Base-by-base conservation (phyloP, 2,797 vertebrate species). In the Falco naumanni region DNA sequence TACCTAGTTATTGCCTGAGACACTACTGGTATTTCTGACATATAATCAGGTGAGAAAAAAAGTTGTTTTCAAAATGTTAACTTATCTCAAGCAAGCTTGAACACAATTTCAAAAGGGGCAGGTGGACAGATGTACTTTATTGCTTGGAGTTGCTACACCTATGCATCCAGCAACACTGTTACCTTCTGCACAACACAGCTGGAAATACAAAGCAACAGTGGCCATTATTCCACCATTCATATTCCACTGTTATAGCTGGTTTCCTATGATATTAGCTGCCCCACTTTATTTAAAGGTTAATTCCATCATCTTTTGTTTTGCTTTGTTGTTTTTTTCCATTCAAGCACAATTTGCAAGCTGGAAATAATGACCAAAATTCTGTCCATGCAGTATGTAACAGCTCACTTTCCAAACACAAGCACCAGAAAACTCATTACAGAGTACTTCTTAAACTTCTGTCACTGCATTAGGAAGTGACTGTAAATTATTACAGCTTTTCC, bases 401-500 rank as follows among this genome's bases (percentile, higher is more conserved):
- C 72, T 91, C 85, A 69, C 75, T 96, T 89, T 79, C 80, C 90
- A 90, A 94, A 96, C 75, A 91, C 71, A 61, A 87, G 60, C 78
- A 79, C 92, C 74, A 91, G 85, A 83, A 94, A 97, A 89, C 33
- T 89, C 56, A 72, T 93, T 89, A 92, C 24, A 9, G 95, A 77
- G 71, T 71, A 96, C 94, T 97, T 90, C 61, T 84, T 92, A 96
- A 95, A 94, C 83, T 89, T 80, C 85, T 95, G 90, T 85, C 80
- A 87, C 85, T 85, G 77, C 65, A 72, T 85, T 84, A 97, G 94
- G 95, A 97, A 97, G 95, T 93, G 92, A 96, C 93, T 95, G 89
- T 94, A 97, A 96, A 96, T 97, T 97, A 96, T 93, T 96, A 90
- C 92, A 96, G 95, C 92, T 96, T 96, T 95, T 96, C 89, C 96